Percentiles rank a stretch among this genome's conserved stretches.
Conservation (phyloP, 2,888 invertebrate genomes). For the Callyntrura sp. region DNA sequence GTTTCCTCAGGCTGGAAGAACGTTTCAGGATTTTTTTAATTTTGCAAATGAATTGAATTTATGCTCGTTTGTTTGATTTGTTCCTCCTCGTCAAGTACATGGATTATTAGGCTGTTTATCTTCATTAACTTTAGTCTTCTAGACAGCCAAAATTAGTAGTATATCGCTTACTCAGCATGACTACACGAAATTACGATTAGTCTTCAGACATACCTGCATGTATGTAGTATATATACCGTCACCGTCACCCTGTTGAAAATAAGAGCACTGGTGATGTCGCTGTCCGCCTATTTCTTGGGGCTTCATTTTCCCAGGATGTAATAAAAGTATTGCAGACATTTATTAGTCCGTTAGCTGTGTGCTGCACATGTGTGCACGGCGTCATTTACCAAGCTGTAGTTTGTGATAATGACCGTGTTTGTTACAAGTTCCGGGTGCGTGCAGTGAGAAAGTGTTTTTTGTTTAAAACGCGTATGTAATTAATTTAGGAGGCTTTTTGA, state of each 20-base stretch:
- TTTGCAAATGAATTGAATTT: neutral
- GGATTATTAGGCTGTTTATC: slow-evolving; percentile 42
- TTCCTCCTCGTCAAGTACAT: slow-evolving; percentile 31
- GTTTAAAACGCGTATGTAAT: slow-evolving; percentile 67
- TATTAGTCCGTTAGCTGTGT: neutral
- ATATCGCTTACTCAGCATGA: slow-evolving; percentile 20
- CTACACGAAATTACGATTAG: slow-evolving; percentile 28
- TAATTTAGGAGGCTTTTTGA: slow-evolving; percentile 68
- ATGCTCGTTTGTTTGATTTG: slow-evolving; percentile 37
- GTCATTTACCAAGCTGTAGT: neutral
- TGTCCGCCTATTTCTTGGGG: too few species aligned
- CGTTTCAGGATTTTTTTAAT: neutral
- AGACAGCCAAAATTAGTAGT: slow-evolving; percentile 35
- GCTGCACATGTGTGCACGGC: slow-evolving; percentile 12
- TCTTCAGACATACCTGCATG: too few species aligned
- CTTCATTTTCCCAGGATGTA: slow-evolving; percentile 16
- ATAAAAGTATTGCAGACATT: slow-evolving; percentile 40
- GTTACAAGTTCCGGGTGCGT: neutral
- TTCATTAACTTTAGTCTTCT: slow-evolving; percentile 43
- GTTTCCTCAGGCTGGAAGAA: neutral
- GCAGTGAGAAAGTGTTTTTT: slow-evolving; percentile 35
- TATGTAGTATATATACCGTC: neutral
- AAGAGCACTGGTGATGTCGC: neutral
- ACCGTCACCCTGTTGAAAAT: too few species aligned
- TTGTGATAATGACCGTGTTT: slow-evolving; percentile 24